These are phyloP conservation scores for Lineus longissimus DNA, from an alignment of 1,140 invertebrate genomes.

Conservation along the genomic window DNA sequence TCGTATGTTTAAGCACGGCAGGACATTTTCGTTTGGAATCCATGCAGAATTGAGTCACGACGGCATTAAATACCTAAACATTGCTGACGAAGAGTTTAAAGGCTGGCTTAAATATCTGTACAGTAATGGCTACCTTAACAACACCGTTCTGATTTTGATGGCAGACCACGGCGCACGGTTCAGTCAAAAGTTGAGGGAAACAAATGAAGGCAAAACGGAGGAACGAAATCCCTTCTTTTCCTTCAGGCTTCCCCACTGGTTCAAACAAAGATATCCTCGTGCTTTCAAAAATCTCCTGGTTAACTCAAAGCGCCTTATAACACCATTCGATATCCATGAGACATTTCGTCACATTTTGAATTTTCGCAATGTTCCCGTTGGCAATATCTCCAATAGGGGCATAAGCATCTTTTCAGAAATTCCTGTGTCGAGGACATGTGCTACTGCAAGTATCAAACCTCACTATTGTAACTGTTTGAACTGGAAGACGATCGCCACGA, in stretches of 20 bases:
- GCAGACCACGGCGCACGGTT: slow-evolving; percentile 17
- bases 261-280: background rate
- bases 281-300: slow-evolving; percentile 64
- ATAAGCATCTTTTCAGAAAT: slow-evolving; percentile 14
- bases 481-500: background rate
- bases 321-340: slow-evolving; percentile 42
- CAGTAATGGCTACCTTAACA: slow-evolving; percentile 7
- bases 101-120: slow-evolving; percentile 10
- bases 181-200: background rate
- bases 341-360: slow-evolving; percentile 31
- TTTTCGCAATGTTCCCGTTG: background rate
- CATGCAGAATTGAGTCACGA: slow-evolving; percentile 14
- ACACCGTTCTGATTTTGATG: slow-evolving; percentile 17
- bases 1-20: slow-evolving; percentile 6
- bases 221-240: slow-evolving; percentile 19
- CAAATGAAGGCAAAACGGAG: slow-evolving; percentile 15
- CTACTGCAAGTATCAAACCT: background rate
- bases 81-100: slow-evolving; percentile 10
- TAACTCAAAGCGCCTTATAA: slow-evolving; percentile 57
- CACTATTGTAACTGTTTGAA: slow-evolving; percentile 10
- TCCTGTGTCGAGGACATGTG: slow-evolving; percentile 9
- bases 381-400: background rate
- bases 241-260: slow-evolving; percentile 7
- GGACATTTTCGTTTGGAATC: slow-evolving; percentile 13
- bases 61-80: slow-evolving; percentile 2